Evolutionary conservation across 2,888 invertebrate genomes (phyloP).

Genomic region (Catonia carolina): DNA sequence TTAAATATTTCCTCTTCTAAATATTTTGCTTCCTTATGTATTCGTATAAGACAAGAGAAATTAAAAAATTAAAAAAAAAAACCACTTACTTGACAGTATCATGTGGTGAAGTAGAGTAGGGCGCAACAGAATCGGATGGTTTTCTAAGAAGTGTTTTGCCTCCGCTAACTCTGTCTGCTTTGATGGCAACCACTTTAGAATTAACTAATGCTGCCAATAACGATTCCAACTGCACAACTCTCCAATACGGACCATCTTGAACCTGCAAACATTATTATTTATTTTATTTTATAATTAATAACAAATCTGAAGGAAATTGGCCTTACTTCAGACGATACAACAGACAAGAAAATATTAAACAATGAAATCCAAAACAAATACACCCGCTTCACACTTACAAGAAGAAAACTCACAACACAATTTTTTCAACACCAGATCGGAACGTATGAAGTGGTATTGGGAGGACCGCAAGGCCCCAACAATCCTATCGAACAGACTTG

Average conservation of each 20-base stretch:
- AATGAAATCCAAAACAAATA: too few species aligned
- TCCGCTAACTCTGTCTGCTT: slow-evolving; percentile 38
- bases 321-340: too few species aligned
- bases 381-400: too few species aligned
- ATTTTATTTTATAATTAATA: background rate
- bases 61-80: too few species aligned
- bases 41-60: too few species aligned
- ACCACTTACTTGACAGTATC: slow-evolving; percentile 5
- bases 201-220: slow-evolving; percentile 64
- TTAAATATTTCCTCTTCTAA: too few species aligned
- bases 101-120: background rate
- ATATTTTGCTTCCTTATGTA: too few species aligned
- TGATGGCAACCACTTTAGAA: slow-evolving; percentile 60
- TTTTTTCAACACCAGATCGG: background rate
- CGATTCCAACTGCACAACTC: slow-evolving; percentile 60
- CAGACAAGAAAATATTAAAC: too few species aligned
- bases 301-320: background rate
- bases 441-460: background rate
- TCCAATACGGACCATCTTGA: slow-evolving; percentile 39
- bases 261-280: slow-evolving; percentile 1
- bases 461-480: too few species aligned
- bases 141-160: slow-evolving; percentile 10
- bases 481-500: too few species aligned
- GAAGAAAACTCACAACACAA: too few species aligned
- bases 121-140: background rate